Evolutionary conservation across 1,140 invertebrate species (phyloP), one percentile per base, ranked within the genome.

Genomic region (Liolophura sinensis): DNA sequence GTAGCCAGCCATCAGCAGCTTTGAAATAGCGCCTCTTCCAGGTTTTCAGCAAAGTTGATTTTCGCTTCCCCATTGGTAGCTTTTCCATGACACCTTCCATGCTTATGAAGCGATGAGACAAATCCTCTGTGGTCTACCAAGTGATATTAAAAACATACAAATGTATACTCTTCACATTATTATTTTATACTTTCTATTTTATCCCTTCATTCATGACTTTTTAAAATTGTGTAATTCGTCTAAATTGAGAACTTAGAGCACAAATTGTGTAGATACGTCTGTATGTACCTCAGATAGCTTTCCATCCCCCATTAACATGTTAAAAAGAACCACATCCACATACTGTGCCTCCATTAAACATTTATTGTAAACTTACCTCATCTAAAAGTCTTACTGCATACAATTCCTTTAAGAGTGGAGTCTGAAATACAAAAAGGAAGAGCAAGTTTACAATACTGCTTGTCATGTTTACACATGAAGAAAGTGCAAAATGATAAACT

Each of bases 41-140:
- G 31, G 88, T 88, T 72, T 89, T 89, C 79, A 88, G 86, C 60
- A 88, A 84, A 0, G 88, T 89, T 0, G 85, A 82, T 69, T 88
- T 88, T 64, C 85, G 86, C 70, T 86, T 84, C 27, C 86, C 86
- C 64, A 86, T 84, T 0, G 87, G 87, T 49, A 88, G 74, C 68
- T 87, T 87, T 64, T 88, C 87, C 76, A 88, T 78, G 67, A 84
- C 82, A 0, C 87, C 87, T 56, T 81, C 77, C 80, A 82, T 83
- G 46, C 70, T 74, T 24, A 83, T 68, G 68, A 74, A 80, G 71
- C 79, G 62, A 54, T 78, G 61, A 7, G 79, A 77, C 55, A 81
- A 71, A 67, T 83, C 81, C 55, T 83, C 73, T 56, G 69, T 68
- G 52, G 73, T 73, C 80, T 82, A 62, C n/a, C 1, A 60, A 5